A percentile compares a stretch with the other conserved stretches of the same genome.
phyloP scores from a whole-genome alignment of 23 tunicate species.

The Styela clava region DNA sequence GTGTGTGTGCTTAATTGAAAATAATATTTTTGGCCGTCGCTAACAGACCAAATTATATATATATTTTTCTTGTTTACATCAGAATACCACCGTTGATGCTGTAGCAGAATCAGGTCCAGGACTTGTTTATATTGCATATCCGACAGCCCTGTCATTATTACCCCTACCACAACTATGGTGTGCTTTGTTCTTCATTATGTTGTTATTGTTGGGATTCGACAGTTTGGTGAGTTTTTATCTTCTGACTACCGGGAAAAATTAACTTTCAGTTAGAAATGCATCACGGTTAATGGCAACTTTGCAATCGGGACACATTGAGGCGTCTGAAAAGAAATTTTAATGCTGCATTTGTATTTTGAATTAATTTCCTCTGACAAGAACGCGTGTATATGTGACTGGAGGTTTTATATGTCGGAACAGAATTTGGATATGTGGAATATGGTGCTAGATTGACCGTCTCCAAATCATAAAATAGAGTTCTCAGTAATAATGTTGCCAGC shows the following conservation, averaged over 20 bases:
- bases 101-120: slow-evolving; percentile 58
- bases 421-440: too few species aligned
- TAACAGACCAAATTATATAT: neutral
- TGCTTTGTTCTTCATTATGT: slow-evolving; percentile 50
- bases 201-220: slow-evolving; percentile 53
- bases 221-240: slow-evolving; percentile 26
- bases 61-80: neutral
- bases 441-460: too few species aligned
- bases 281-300: neutral
- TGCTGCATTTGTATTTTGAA: too few species aligned
- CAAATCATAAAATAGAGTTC: too few species aligned
- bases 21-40: too few species aligned
- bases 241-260: too few species aligned
- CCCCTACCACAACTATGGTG: slow-evolving; percentile 62
- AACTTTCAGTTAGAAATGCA: neutral
- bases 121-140: slow-evolving; percentile 49
- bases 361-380: too few species aligned
- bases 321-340: neutral
- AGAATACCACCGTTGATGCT: slow-evolving; percentile 51
- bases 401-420: too few species aligned
- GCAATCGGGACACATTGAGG: neutral
- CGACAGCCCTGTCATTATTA: slow-evolving; percentile 50
- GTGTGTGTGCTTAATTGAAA: too few species aligned
- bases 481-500: too few species aligned
- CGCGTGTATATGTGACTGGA: too few species aligned